These are phyloP conservation scores for Lichenostomus cassidix DNA, from an alignment of 2,113 vertebrate species.

Conservation along the genomic window DNA sequence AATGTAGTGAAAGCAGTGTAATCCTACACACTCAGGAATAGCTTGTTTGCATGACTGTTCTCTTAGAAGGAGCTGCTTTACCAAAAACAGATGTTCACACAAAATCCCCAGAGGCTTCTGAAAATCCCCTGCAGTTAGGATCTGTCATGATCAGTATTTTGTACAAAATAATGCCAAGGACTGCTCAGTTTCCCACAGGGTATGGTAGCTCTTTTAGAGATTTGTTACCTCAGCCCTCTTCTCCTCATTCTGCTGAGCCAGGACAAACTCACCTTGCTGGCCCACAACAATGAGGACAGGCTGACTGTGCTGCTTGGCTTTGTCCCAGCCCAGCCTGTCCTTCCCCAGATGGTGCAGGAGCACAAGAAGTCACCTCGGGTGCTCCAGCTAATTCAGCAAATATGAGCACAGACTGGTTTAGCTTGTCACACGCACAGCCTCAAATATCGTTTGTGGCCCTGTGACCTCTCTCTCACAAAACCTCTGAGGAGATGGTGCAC, in stretches of 20 bases:
- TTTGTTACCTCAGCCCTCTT: not conserved
- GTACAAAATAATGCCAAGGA: constrained; percentile 4
- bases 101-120: constrained; percentile 30
- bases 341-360: not conserved
- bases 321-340: constrained; percentile 7
- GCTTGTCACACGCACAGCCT: not conserved
- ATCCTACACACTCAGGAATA: not conserved
- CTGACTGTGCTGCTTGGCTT: not conserved
- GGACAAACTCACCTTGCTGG: not conserved
- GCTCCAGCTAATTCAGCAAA: not conserved
- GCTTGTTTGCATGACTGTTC: not conserved
- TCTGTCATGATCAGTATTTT: not conserved
- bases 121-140: constrained; percentile 22
- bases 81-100: not conserved
- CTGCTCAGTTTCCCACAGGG: not conserved
- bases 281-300: not conserved
- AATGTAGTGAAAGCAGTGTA: not conserved
- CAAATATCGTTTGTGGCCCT: not conserved
- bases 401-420: not conserved
- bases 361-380: not conserved
- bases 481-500: not conserved
- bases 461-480: not conserved
- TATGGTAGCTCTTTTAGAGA: not conserved
- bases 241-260: not conserved
- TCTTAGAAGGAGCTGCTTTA: constrained; percentile 10